phyloP scores from a whole-genome alignment of 2,888 invertebrate genomes.

The Argyresthia goedartella region DNA sequence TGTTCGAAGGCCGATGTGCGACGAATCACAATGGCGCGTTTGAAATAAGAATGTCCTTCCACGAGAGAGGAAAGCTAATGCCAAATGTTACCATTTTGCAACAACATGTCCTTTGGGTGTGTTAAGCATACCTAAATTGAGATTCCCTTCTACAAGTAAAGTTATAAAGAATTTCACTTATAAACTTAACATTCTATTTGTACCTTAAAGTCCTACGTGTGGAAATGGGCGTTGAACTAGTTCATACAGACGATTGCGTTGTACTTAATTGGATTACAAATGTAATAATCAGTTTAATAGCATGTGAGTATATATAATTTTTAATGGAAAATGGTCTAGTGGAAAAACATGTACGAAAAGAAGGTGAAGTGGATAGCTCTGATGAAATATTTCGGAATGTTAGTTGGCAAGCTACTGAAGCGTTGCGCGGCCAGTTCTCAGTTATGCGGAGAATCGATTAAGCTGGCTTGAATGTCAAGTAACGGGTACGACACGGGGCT shows the following conservation, averaged over 20 bases:
- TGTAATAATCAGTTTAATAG: too few species aligned
- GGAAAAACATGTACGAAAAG: too few species aligned
- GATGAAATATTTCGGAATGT: neutral
- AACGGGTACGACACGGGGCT: neutral
- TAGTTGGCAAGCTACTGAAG: neutral
- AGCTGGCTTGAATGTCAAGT: neutral
- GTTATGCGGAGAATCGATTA: neutral
- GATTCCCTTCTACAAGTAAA: neutral
- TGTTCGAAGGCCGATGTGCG: slow-evolving; percentile 22
- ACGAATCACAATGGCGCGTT: slow-evolving; percentile 28
- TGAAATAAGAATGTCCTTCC: slow-evolving; percentile 47
- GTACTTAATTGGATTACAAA: too few species aligned
- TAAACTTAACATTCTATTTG: neutral
- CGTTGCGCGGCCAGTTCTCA: neutral
- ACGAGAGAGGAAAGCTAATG: slow-evolving; percentile 40
- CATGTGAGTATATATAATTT: too few species aligned
- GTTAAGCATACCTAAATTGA: slow-evolving; percentile 26
- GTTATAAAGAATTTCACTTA: slow-evolving; percentile 2
- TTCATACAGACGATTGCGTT: too few species aligned
- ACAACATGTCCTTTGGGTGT: slow-evolving; percentile 23
- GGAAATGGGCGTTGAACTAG: neutral
- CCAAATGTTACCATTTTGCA: slow-evolving; percentile 38
- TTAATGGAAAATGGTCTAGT: too few species aligned
- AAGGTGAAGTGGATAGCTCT: too few species aligned
- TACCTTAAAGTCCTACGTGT: neutral